Evolutionary conservation across 2,113 vertebrate species (phyloP).

Genomic region (Formicarius rufipectus): DNA sequence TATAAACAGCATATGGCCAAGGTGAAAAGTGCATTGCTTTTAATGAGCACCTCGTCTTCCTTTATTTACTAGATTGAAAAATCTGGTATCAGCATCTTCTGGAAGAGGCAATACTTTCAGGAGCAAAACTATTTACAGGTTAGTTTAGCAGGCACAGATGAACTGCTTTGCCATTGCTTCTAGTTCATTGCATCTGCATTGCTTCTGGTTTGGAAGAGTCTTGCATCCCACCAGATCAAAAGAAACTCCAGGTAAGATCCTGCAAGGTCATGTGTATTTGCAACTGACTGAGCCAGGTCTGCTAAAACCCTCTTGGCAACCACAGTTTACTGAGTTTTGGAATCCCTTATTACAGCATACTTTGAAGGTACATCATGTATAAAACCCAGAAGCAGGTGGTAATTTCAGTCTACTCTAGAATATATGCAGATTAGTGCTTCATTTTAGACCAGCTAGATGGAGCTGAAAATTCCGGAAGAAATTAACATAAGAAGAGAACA

Average conservation of each 20-base stretch:
- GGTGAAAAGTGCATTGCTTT: background rate
- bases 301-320: background rate
- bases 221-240: background rate
- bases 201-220: background rate
- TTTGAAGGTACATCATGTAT: background rate
- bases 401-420: background rate
- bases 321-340: background rate
- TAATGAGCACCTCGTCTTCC: background rate
- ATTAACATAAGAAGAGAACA: background rate
- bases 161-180: background rate
- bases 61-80: background rate
- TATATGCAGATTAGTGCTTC: background rate
- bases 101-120: background rate
- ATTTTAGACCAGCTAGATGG: background rate
- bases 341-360: background rate
- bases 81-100: background rate
- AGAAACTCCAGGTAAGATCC: background rate
- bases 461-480: background rate
- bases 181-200: background rate
- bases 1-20: background rate
- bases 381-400: background rate
- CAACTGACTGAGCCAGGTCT: background rate
- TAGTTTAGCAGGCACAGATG: background rate
- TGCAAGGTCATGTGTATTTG: background rate
- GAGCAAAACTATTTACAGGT: background rate